Percentiles rank a stretch among this genome's conserved stretches.
Conservation (phyloP, 2,888 invertebrate species). For the Lochmaea capreae region DNA sequence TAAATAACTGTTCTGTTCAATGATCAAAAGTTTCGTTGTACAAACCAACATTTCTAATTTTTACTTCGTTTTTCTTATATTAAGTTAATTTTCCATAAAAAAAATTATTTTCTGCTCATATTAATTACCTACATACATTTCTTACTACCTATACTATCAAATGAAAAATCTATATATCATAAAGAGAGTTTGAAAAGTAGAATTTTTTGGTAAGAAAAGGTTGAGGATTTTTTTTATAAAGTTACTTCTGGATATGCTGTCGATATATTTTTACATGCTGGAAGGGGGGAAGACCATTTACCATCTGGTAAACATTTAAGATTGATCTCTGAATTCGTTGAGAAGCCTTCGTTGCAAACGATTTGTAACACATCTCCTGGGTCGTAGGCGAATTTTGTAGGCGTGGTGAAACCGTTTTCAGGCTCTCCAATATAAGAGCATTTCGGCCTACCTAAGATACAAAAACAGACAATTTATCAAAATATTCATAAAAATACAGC, state of each 20-base stretch:
- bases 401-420: slow-evolving; percentile 76
- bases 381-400: slow-evolving; percentile 79
- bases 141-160: too few relatives aligned
- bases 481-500: too few relatives aligned
- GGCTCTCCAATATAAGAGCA: slow-evolving; percentile 81
- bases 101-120: too few relatives aligned
- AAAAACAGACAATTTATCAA: not conserved
- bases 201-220: too few relatives aligned
- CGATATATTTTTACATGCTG: slow-evolving; percentile 71
- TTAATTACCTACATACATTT: too few relatives aligned
- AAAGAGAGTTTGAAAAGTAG: too few relatives aligned
- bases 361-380: slow-evolving; percentile 79
- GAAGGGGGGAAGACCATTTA: slow-evolving; percentile 76
- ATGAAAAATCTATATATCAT: too few relatives aligned
- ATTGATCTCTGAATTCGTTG: slow-evolving; percentile 63
- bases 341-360: slow-evolving; percentile 76
- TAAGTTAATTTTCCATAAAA: too few relatives aligned
- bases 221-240: not conserved
- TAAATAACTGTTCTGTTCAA: too few relatives aligned
- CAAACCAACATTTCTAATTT: too few relatives aligned
- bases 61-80: too few relatives aligned
- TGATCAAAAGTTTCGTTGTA: too few relatives aligned
- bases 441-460: slow-evolving; percentile 74
- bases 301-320: slow-evolving; percentile 76
- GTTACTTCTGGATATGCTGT: slow-evolving; percentile 8